Conservation (phyloP, 2,797 vertebrate genomes). For the Lepilemur ruficaudatus region DNA sequence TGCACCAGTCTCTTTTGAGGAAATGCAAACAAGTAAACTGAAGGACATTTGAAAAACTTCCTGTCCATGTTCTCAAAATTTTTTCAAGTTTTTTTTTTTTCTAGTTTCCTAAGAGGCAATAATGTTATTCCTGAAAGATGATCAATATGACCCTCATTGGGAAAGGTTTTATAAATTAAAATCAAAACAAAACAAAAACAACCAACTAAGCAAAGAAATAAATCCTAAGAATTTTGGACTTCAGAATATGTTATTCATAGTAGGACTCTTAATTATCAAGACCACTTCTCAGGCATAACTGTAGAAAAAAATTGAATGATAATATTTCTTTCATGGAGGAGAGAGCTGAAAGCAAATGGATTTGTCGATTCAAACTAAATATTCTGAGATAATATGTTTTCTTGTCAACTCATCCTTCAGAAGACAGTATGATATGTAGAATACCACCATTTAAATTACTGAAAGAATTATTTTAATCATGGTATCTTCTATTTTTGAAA, state of each 20-base stretch:
- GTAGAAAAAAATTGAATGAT: not conserved
- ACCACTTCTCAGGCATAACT: not conserved
- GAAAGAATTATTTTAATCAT: not conserved
- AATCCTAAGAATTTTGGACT: not conserved
- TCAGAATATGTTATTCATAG: not conserved
- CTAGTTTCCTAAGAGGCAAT: constrained; percentile 61
- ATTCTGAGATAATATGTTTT: not conserved
- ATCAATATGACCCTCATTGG: not conserved
- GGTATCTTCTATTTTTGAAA: not conserved
- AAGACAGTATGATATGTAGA: not conserved
- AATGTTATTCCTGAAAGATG: not conserved
- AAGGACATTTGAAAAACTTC: constrained; percentile 83
- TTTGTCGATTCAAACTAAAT: not conserved
- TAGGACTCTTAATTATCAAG: not conserved
- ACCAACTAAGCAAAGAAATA: not conserved
- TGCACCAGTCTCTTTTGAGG: constrained; percentile 75
- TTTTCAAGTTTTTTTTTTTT: constrained; percentile 58
- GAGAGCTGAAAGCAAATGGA: not conserved
- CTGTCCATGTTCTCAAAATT: constrained; percentile 51
- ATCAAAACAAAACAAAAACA: constrained; percentile 6
- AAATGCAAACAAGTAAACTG: constrained; percentile 64
- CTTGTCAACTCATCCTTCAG: not conserved
- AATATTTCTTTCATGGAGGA: not conserved
- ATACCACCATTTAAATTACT: not conserved
- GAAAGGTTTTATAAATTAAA: not conserved